Base-by-base conservation (phyloP, 2,797 vertebrate species). In the Fistularia commersonii region DNA sequence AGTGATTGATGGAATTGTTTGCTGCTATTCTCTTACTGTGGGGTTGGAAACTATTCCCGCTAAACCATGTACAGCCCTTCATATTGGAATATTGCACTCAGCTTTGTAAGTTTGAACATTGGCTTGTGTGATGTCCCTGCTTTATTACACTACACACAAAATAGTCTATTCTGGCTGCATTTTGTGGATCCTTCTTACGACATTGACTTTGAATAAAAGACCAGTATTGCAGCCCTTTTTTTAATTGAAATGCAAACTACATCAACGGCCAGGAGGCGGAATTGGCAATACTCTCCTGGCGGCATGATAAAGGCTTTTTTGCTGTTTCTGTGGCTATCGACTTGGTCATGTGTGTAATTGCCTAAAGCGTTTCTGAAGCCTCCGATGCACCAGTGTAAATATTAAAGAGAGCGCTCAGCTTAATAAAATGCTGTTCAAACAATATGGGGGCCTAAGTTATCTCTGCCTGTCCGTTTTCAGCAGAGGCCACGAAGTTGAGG, bases 211-310 rank as follows among this genome's bases (percentile, higher is more conserved):
- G 84, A 89, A 86, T 87, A 88, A 89, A 86, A 80, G 77, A 79
- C 75, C 66, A 72, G 72, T 66, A 74, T 77, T 79, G 80, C 77
- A 45, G 9, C 23, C 47, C 54, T 56, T 66, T 75, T 75, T 90
- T 90, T 90, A 91, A 90, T 91, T 91, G 88, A 92, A 91, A 92
- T 91, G 89, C 91, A 91, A 90, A 84, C 80, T 74, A 90, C 89
- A 89, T 90, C 79, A 83, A 74, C 71, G 77, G 85, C 77, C 66
- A 7, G 66, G 78, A 81, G 23, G 41, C 58, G 65, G 88, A 87
- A 87, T 81, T 76, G 76, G 66, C 70, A 62, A 69, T 84, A 81
- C 73, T 85, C 82, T 85, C 86, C 62, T 80, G 81, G 85, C 77
- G 41, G 75, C 54, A 60, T 79, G 86, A 89, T 88, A 88, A 89